Evolutionary conservation across 2,797 vertebrate species (phyloP).

Genomic region (Protonibea diacanthus): DNA sequence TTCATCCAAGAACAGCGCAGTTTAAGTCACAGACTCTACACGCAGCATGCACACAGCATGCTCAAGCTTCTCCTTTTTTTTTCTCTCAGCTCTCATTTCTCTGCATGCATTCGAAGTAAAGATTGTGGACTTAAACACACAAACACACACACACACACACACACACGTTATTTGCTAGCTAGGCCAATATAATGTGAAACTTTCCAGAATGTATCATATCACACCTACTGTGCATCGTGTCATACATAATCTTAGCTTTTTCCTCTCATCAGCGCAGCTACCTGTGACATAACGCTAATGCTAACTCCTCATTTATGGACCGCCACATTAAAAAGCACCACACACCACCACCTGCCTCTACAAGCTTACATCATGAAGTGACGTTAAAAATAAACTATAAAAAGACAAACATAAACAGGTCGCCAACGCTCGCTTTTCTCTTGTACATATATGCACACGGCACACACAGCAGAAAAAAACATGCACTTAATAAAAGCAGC

Average conservation of each 20-base stretch:
- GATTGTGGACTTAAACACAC: conserved; percentile 41
- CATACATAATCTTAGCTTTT: conserved; percentile 58
- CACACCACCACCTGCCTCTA: conserved; percentile 77
- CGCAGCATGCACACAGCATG: conserved; percentile 18
- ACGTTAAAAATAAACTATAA: conserved; percentile 10
- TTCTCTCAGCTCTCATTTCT: conserved; percentile 45
- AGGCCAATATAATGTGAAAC: conserved; percentile 97
- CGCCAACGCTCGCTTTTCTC: conserved; percentile 52
- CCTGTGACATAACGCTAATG: conserved; percentile 31
- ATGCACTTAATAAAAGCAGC: conserved; percentile 72
- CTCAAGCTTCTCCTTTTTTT: conserved; percentile 50
- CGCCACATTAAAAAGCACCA: conserved; percentile 51
- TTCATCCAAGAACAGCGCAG: conserved; percentile 21
- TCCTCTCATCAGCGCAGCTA: conserved; percentile 20
- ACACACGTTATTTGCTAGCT: conserved; percentile 81
- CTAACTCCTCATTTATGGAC: conserved; percentile 31
- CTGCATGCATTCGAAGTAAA: conserved; percentile 40
- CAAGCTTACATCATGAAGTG: conserved; percentile 71
- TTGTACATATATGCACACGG: conserved; percentile 49
- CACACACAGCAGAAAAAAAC: conserved; percentile 45
- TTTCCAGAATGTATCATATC: conserved; percentile 85
- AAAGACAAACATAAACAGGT: conserved; percentile 43
- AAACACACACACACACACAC: conserved; percentile 34
- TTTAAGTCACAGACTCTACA: conserved; percentile 16
- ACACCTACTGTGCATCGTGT: conserved; percentile 61